phyloP scores from a whole-genome alignment of 1,140 invertebrate genomes.

The Ostrea denselamellosa region DNA sequence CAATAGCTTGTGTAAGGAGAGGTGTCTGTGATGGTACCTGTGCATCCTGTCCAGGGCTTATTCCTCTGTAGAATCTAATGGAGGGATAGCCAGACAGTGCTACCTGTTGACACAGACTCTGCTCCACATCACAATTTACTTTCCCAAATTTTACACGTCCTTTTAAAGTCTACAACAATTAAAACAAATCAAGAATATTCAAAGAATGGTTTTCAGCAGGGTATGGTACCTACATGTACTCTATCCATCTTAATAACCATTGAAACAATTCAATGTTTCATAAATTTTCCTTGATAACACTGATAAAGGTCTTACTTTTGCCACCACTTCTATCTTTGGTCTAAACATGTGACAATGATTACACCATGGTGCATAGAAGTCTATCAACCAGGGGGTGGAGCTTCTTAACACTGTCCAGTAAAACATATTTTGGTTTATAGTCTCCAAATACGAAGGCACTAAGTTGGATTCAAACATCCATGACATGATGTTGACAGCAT shows the following conservation, averaged over 20 bases:
- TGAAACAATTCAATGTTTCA: not conserved
- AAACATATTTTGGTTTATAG: conserved; percentile 66
- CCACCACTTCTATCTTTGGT: conserved; percentile 85
- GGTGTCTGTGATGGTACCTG: conserved; percentile 43
- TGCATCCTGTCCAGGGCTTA: conserved; percentile 26
- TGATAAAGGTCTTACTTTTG: conserved; percentile 81
- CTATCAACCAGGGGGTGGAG: conserved; percentile 83
- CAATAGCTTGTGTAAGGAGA: too few relatives aligned
- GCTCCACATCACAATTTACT: conserved; percentile 82
- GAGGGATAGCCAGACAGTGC: conserved; percentile 82
- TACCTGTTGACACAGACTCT: conserved; percentile 78
- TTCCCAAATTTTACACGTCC: conserved; percentile 81
- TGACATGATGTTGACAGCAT: conserved; percentile 81
- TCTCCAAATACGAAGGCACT: conserved; percentile 80
- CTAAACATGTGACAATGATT: conserved; percentile 86
- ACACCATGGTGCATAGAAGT: conserved; percentile 89
- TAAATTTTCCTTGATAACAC: not conserved
- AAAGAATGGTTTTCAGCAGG: not conserved
- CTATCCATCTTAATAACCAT: not conserved
- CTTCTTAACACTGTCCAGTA: conserved; percentile 77
- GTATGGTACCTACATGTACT: not conserved
- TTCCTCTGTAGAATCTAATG: conserved; percentile 79
- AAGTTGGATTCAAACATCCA: conserved; percentile 82
- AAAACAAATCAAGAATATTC: not conserved
- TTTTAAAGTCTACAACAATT: conserved; percentile 78